These are phyloP conservation scores for Venustoraphidia nigricollis DNA, from an alignment of 2,888 invertebrate genomes.

Conservation along the genomic window DNA sequence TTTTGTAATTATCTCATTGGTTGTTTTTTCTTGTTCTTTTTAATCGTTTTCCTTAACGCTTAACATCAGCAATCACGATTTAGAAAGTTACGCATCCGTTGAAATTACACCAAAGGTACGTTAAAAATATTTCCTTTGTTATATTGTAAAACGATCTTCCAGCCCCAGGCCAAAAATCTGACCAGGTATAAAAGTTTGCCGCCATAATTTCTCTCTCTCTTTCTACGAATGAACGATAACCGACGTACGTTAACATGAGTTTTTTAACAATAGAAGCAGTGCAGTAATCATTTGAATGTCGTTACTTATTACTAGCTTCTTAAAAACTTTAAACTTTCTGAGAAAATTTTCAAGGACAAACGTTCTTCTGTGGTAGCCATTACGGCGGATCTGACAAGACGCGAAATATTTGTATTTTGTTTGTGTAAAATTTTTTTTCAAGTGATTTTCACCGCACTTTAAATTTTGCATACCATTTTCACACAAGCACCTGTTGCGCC, in stretches of 20 bases:
- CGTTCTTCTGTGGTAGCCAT: constrained; percentile 27
- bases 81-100: too few species aligned
- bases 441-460: neutral
- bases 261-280: constrained; percentile 2
- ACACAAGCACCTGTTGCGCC: neutral
- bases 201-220: constrained; percentile 9
- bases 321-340: constrained; percentile 19
- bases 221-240: neutral
- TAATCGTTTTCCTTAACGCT: too few species aligned
- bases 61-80: too few species aligned
- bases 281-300: constrained; percentile 2
- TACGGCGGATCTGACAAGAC: constrained; percentile 12
- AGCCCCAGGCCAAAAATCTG: constrained; percentile 4
- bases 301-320: constrained; percentile 6
- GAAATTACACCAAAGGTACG: constrained; percentile 22
- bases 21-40: too few species aligned
- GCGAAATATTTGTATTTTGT: neutral
- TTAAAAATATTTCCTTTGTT: constrained; percentile 1
- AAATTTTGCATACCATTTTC: neutral
- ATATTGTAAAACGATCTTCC: neutral
- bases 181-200: constrained; percentile 11
- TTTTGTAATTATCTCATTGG: too few species aligned
- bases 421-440: neutral
- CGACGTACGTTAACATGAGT: constrained; percentile 4
- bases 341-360: constrained; percentile 28